Percentiles rank a stretch among this genome's conserved stretches.
Evolutionary conservation across 2,797 vertebrate species (phyloP).

Genomic region (Pipistrellus pipistrellus): DNA sequence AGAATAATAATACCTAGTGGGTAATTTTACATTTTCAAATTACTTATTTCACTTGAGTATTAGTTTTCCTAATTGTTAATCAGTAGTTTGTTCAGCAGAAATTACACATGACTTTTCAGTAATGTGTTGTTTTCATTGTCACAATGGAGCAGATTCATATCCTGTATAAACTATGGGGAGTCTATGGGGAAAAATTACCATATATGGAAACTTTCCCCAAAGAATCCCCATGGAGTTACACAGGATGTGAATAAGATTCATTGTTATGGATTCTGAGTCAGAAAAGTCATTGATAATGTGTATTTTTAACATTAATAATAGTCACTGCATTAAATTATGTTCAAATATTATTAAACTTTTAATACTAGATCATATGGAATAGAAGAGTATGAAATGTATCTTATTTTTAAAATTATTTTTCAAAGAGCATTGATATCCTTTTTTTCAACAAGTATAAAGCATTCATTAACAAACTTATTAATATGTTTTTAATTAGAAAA

Average conservation of each 20-base stretch:
- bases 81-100: conserved; percentile 68
- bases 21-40: conserved; percentile 64
- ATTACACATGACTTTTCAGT: conserved; percentile 63
- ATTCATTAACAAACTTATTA: conserved; percentile 27
- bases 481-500: conserved; percentile 59
- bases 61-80: conserved; percentile 57
- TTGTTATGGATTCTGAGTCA: conserved; percentile 68
- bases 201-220: conserved; percentile 78
- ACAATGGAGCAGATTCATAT: conserved; percentile 81
- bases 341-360: conserved; percentile 55
- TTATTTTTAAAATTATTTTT: conserved; percentile 46
- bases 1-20: conserved; percentile 56
- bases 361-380: background rate
- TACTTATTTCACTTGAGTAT: conserved; percentile 64
- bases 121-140: conserved; percentile 75
- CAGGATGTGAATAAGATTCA: conserved; percentile 79
- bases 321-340: conserved; percentile 53
- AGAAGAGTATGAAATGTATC: conserved; percentile 4
- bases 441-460: conserved; percentile 18
- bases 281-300: conserved; percentile 56
- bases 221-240: conserved; percentile 73
- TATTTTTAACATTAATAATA: conserved; percentile 69
- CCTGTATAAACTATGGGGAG: conserved; percentile 75
- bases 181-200: conserved; percentile 70
- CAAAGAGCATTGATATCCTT: background rate